Conservation (phyloP, 2,888 invertebrate species). For the Gymnosoma rotundatum region DNA sequence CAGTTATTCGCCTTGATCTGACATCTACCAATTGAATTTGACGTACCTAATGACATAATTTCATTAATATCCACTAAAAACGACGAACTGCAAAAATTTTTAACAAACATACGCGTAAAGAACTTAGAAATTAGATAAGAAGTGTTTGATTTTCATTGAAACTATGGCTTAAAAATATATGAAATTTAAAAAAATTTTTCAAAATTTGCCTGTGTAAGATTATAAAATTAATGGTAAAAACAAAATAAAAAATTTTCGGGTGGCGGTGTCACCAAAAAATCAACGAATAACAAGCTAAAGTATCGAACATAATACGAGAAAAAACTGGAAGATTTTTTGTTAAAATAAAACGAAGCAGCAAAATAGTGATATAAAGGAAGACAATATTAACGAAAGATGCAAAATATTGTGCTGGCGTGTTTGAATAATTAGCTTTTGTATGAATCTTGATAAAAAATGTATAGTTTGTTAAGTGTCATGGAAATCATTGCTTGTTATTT, state of each 20-base stretch:
- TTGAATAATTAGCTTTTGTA: conserved; percentile 35
- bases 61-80: conserved; percentile 58
- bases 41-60: conserved; percentile 65
- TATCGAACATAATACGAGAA: conserved; percentile 47
- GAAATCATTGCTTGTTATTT: conserved; percentile 30
- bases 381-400: conserved; percentile 7
- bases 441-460: conserved; percentile 26
- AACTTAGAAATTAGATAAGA: conserved; percentile 28
- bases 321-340: conserved; percentile 7
- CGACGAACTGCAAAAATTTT: conserved; percentile 52
- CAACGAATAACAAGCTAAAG: conserved; percentile 45
- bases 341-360: conserved; percentile 11
- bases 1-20: too few relatives aligned
- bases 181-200: neutral
- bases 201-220: neutral
- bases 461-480: neutral
- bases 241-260: conserved; percentile 42
- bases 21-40: conserved; percentile 39
- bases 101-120: conserved; percentile 41
- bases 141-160: conserved; percentile 3
- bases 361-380: neutral
- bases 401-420: conserved; percentile 3
- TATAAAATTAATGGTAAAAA: conserved; percentile 14
- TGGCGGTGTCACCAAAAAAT: conserved; percentile 58
- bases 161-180: conserved; percentile 29